phyloP scores from a whole-genome alignment of 1,140 invertebrate species.

The Tetramorium parvispinum region DNA sequence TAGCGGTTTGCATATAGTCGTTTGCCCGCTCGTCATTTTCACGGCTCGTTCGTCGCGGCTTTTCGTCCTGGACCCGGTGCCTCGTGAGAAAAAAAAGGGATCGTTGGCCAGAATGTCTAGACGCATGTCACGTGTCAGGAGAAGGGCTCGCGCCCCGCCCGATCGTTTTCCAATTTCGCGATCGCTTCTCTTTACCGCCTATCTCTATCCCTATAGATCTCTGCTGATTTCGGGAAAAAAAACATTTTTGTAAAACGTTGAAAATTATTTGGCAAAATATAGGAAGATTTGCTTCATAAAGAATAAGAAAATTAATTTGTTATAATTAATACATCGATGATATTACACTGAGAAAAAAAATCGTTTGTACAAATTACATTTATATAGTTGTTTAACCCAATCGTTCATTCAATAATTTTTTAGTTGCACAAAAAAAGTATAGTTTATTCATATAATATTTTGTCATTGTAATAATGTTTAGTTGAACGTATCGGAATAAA shows the following conservation, averaged over 20 bases:
- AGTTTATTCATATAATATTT: no score
- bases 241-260: not conserved
- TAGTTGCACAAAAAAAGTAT: no score
- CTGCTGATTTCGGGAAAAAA: not conserved
- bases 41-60: conserved; percentile 79
- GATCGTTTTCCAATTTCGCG: conserved; percentile 57
- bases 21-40: conserved; percentile 78
- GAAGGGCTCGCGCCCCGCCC: conserved; percentile 51
- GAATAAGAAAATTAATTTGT: conserved; percentile 7
- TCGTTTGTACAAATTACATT: no score
- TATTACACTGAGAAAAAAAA: no score
- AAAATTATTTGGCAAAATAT: not conserved
- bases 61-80: conserved; percentile 66
- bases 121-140: conserved; percentile 58
- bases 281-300: not conserved
- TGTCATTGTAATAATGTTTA: no score
- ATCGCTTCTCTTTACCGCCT: conserved; percentile 23
- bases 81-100: conserved; percentile 82
- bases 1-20: conserved; percentile 80
- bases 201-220: not conserved
- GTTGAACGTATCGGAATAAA: no score
- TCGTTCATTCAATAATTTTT: no score
- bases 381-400: no score
- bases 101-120: conserved; percentile 73
- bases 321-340: not conserved